Evolutionary conservation across 2,888 invertebrate species (phyloP).

Genomic region (Volucella zonaria): DNA sequence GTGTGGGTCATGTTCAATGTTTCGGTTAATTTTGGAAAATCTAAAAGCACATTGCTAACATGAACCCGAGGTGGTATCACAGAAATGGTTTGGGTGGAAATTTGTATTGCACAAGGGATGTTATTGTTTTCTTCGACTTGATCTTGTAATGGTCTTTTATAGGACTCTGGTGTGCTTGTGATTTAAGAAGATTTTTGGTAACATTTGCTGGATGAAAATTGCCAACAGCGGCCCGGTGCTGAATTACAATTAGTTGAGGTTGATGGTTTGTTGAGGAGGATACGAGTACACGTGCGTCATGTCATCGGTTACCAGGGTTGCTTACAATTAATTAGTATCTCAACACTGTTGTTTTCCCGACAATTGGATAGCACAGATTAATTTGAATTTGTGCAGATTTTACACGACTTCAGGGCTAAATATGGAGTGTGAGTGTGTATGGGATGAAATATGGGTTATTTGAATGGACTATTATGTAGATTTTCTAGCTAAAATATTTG

Average conservation of each 20-base stretch:
- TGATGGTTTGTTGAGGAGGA: no score
- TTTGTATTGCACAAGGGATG: background rate
- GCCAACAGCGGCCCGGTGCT: background rate
- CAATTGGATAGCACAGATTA: no score
- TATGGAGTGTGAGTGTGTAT: no score
- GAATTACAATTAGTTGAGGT: slow-evolving; percentile 39
- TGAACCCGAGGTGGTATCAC: slow-evolving; percentile 12
- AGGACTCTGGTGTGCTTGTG: slow-evolving; percentile 1
- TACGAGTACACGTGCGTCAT: no score
- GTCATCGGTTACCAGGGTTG: no score
- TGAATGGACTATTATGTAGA: no score
- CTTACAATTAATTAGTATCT: no score
- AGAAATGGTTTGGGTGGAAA: background rate
- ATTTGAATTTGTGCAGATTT: no score
- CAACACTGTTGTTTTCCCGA: no score
- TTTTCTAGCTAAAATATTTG: no score
- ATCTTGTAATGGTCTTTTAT: slow-evolving; percentile 16
- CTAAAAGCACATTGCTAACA: slow-evolving; percentile 30
- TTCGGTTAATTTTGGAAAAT: slow-evolving; percentile 59
- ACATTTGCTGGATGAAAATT: slow-evolving; percentile 16
- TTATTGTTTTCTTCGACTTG: background rate
- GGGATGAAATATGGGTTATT: no score
- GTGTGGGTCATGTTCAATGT: slow-evolving; percentile 65
- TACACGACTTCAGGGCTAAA: no score
- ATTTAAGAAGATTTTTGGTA: slow-evolving; percentile 21